Evolutionary conservation across 2,797 vertebrate species (phyloP).

Genomic region (Molossus molossus): DNA sequence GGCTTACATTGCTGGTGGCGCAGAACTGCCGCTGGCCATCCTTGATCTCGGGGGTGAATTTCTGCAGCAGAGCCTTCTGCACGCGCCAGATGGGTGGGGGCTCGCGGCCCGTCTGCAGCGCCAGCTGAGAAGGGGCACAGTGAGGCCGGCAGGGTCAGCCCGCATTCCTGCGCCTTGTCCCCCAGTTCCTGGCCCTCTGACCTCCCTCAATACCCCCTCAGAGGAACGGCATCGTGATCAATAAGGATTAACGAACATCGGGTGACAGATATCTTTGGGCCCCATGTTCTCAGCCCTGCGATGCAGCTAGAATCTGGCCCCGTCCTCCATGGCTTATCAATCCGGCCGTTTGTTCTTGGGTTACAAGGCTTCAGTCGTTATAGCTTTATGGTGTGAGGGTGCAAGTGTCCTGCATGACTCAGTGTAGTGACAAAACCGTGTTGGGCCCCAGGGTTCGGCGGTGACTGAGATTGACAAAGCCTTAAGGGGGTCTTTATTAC

Average conservation of each 20-base stretch:
- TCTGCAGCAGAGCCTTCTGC: constrained; percentile 97
- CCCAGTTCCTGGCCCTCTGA: background rate
- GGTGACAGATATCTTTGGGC: background rate
- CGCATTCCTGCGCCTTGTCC: background rate
- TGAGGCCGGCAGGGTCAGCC: background rate
- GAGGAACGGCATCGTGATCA: background rate
- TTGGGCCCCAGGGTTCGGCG: rapidly evolving
- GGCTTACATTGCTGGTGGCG: constrained; percentile 96
- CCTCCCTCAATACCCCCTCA: background rate
- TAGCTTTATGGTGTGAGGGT: background rate
- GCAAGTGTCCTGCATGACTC: background rate
- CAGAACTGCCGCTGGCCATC: constrained; percentile 97
- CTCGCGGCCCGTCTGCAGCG: constrained; percentile 95
- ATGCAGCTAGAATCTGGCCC: background rate
- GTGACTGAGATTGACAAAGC: rapidly evolving
- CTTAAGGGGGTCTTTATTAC: background rate
- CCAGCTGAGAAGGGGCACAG: constrained; percentile 90
- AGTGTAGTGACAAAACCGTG: rapidly evolving
- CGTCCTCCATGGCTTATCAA: no score
- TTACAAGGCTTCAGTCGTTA: background rate
- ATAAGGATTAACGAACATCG: background rate
- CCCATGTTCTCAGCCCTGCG: background rate
- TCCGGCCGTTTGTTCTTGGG: background rate
- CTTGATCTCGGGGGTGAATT: constrained; percentile 98
- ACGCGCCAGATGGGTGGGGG: constrained; percentile 97